Evolutionary conservation across 2,797 vertebrate species (phyloP), one percentile per base, ranked within the genome.

Genomic region (Cossypha dichroa): DNA sequence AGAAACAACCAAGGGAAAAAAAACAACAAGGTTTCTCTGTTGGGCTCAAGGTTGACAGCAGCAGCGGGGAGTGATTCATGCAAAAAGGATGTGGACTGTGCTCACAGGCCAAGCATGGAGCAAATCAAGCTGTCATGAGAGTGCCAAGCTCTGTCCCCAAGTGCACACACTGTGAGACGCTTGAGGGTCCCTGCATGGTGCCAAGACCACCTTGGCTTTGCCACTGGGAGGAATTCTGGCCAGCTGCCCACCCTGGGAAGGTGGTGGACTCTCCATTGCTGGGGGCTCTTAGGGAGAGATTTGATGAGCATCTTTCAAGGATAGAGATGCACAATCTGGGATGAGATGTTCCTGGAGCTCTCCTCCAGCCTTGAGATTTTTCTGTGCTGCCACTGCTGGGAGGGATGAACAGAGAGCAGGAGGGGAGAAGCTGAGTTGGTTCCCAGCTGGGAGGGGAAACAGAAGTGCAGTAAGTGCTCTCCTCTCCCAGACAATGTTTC

Each of bases 1-100:
- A 64, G 88, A 46, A 88, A 77, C 31, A 40, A 72, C 11, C n/a
- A n/a, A 43, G 41, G 43, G 12, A 16, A 41, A 56, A 40, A 52
- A 77, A 29, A 51, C 41, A 83, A 46, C 3, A 19, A 64, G 66
- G 56, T 82, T 88, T 66, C 81, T 94, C 52, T 56, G 48, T 82
- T 67, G 46, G 59, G 26, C 84, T 87, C 78, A 88, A 95, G 87
- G 85, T 68, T 93, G 93, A 93, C 76, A 90, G 55, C 48, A 56
- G 78, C 70, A 83, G 18, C 43, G 41, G 49, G 46, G 29, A 31
- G 31, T 93, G 91, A 95, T 76, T 95, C 63, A 96, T 63, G 25
- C 2, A 0, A 28, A 89, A 96, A 83, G 19, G 60, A 92, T 58
- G 49, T 13, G 78, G 75, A 69, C 68, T 89, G 17, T 49, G 76